Conservation (phyloP, 2,797 vertebrate genomes). For the Pipistrellus nathusii region DNA sequence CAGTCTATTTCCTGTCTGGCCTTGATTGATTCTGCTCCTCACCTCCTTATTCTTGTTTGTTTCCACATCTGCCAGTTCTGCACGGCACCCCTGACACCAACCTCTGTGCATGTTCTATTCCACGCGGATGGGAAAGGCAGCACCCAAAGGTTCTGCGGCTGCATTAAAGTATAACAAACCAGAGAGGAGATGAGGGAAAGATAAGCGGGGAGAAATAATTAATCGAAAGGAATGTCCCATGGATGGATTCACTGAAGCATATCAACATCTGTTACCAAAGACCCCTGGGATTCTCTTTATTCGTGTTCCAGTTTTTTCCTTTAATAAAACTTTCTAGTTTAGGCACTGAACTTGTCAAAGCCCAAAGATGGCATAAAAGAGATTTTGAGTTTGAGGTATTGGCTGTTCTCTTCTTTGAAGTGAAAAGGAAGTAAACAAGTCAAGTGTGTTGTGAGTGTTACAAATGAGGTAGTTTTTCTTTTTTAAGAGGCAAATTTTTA, state of each 20-base stretch:
- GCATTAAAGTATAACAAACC: not conserved
- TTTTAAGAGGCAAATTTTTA: no score
- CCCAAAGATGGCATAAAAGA: not conserved
- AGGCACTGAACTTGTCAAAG: not conserved
- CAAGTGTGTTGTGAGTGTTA: not conserved
- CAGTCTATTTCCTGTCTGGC: not conserved
- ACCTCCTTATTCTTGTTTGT: not conserved
- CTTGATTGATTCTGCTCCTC: not conserved
- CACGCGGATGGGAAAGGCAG: not conserved
- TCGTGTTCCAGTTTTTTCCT: not conserved
- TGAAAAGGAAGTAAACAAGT: not conserved
- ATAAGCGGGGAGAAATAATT: not conserved
- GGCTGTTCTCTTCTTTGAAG: not conserved
- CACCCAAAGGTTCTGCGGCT: not conserved
- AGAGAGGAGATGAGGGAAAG: not conserved
- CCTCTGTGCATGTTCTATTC: slow-evolving; percentile 12
- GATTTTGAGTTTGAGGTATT: not conserved
- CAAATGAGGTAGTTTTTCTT: not conserved
- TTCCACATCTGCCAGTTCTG: not conserved
- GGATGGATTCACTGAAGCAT: not conserved
- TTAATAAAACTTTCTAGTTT: not conserved
- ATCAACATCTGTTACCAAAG: not conserved
- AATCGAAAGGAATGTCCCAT: not conserved
- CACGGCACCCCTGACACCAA: not conserved
- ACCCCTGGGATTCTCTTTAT: not conserved